Percentiles rank a stretch among this genome's conserved stretches.
phyloP scores from a whole-genome alignment of 1,140 invertebrate species.

The Macrobrachium rosenbergii region DNA sequence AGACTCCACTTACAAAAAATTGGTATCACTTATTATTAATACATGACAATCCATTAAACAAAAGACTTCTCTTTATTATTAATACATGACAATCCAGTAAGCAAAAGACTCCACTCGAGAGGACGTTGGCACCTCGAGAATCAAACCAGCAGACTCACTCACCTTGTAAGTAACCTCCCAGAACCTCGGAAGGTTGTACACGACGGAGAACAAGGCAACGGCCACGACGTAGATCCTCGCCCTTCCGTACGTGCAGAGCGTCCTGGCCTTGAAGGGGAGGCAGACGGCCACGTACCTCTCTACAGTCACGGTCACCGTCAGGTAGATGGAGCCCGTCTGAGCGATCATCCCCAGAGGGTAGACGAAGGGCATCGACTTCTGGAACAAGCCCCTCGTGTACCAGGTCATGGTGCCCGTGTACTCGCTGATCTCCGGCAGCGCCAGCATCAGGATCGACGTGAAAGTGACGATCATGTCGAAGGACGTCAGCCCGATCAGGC shows the following conservation, averaged over 20 bases:
- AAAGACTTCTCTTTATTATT: too few relatives aligned
- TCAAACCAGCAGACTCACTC: conserved; percentile 3
- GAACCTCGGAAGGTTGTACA: conserved; percentile 89
- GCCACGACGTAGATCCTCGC: conserved; percentile 86
- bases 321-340: conserved; percentile 89
- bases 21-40: too few relatives aligned
- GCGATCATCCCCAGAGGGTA: conserved; percentile 90
- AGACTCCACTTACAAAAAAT: too few relatives aligned
- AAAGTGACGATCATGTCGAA: conserved; percentile 92
- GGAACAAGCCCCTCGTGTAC: conserved; percentile 83
- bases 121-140: too few relatives aligned
- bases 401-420: conserved; percentile 83
- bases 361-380: conserved; percentile 83
- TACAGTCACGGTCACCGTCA: conserved; percentile 94
- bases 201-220: conserved; percentile 84
- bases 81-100: too few relatives aligned
- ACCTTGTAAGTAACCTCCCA: conserved; percentile 70
- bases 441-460: conserved; percentile 88
- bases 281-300: conserved; percentile 97
- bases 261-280: conserved; percentile 88
- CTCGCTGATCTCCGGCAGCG: conserved; percentile 84
- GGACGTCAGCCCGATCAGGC: conserved; percentile 89
- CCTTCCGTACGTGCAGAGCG: conserved; percentile 90
- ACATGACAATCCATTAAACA: too few relatives aligned
- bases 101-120: too few relatives aligned